Evolutionary conservation across 1,140 invertebrate genomes (phyloP), one percentile per base, ranked within the genome.

Genomic region (Drosophila serrata): DNA sequence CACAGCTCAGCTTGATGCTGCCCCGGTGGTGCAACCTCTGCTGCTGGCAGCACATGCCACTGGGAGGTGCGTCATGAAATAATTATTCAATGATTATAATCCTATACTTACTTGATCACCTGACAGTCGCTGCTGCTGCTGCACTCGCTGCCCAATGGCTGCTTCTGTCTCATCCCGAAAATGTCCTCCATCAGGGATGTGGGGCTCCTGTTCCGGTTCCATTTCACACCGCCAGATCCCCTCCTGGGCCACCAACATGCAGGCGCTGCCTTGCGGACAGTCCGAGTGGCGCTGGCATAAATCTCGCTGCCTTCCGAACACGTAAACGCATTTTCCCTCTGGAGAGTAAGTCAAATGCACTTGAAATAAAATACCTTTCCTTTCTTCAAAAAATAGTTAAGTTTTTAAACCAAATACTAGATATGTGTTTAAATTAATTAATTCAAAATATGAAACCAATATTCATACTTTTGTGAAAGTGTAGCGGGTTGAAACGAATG

Each of bases 111-210:
- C 91, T 91, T 95, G 45, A 95, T 95, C 68, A 97, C 96, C 92
- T 98, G 97, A 80, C 97, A 98, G 75, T 98, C 97, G 67, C 95
- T 95, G 60, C 96, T 97, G 92, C 96, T 95, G 58, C 93, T 93
- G 93, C 97, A 98, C 60, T 97, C 95, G 90, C 97, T 97, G 87
- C 96, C 97, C 93, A 97, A 97, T 76, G 97, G 96, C 91, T 97
- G 97, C 74, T 69, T 81, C 24, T 49, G 53, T 43, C 49, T 63
- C 49, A 88, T 6, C 5, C 58, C 67, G 11, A 87, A 78, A 27
- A 88, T 75, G 17, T 88, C 80, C 61, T 65, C 65, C 29, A 72
- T 46, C n/a, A 84, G 45, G 13, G 72, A 45, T 0, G 84, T 43
- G 9, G 59, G 13, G 42, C 48, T 1, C 69, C 59, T 0, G 72